Conservation (phyloP, 92 coral and sea anemone genomes). For the Epizoanthus illoricatus region DNA sequence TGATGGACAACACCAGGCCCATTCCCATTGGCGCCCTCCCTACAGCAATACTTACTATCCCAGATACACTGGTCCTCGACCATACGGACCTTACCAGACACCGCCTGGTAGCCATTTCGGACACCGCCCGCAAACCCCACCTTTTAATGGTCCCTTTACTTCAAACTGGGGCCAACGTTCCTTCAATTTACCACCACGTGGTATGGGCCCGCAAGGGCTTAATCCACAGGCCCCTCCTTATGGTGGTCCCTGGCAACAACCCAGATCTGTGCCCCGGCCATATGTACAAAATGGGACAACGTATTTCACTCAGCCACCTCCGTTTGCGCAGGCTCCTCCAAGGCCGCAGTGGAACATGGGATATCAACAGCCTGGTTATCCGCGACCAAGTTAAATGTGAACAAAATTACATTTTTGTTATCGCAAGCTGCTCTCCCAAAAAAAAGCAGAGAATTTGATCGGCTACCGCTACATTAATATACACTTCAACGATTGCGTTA, state of each 20-base stretch:
- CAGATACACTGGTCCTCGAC: background rate
- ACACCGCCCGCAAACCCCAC: background rate
- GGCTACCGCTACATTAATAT: too few relatives aligned
- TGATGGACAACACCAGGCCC: background rate
- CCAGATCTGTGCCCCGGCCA: background rate
- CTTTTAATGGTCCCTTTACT: background rate
- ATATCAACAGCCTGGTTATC: conserved; percentile 1
- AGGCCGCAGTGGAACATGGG: conserved; percentile 2
- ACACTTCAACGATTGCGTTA: too few relatives aligned
- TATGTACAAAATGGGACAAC: conserved; percentile 14
- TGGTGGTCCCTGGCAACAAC: conserved; percentile 13
- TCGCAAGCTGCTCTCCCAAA: too few relatives aligned
- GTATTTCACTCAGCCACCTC: conserved; percentile 11
- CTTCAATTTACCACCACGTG: background rate
- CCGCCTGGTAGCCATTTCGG: background rate
- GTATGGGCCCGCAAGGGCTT: conserved; percentile 4
- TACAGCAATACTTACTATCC: background rate
- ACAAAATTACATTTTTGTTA: too few relatives aligned
- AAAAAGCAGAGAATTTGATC: too few relatives aligned
- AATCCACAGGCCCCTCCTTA: background rate
- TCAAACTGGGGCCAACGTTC: background rate
- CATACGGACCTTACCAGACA: background rate
- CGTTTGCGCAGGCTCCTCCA: background rate
- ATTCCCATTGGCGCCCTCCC: background rate
- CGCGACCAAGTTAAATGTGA: background rate